phyloP scores from a whole-genome alignment of 2,797 vertebrate species.

The Sciaenops ocellatus region DNA sequence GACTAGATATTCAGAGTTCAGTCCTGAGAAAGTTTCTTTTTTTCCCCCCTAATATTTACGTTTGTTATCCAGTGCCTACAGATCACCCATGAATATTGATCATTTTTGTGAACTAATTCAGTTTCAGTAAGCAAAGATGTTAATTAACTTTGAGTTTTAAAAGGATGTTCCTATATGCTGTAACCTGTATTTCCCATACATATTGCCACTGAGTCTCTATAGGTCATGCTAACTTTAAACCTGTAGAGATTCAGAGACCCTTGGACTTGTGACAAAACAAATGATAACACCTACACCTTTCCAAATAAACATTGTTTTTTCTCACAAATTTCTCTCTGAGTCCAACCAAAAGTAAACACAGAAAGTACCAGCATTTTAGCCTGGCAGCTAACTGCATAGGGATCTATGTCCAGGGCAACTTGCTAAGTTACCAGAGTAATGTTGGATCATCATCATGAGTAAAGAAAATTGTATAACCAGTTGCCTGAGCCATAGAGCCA shows the following conservation, averaged over 20 bases:
- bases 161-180: background rate
- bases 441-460: background rate
- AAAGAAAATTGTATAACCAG: background rate
- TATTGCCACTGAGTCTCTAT: background rate
- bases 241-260: background rate
- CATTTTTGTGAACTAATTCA: background rate
- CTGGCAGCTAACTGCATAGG: background rate
- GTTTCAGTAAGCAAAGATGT: background rate
- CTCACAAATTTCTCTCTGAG: background rate
- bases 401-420: background rate
- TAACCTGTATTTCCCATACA: background rate
- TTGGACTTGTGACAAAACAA: background rate
- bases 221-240: background rate
- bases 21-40: no score
- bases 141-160: background rate
- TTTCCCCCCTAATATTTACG: no score
- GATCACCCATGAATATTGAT: no score
- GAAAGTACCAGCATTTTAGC: background rate
- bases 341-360: background rate
- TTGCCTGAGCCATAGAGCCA: background rate
- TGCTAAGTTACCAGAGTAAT: background rate
- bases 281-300: background rate
- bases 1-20: background rate
- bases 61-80: no score
- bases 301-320: background rate